These are phyloP conservation scores for Eremophila alpestris DNA, from an alignment of 2,797 vertebrate species.

Conservation along the genomic window DNA sequence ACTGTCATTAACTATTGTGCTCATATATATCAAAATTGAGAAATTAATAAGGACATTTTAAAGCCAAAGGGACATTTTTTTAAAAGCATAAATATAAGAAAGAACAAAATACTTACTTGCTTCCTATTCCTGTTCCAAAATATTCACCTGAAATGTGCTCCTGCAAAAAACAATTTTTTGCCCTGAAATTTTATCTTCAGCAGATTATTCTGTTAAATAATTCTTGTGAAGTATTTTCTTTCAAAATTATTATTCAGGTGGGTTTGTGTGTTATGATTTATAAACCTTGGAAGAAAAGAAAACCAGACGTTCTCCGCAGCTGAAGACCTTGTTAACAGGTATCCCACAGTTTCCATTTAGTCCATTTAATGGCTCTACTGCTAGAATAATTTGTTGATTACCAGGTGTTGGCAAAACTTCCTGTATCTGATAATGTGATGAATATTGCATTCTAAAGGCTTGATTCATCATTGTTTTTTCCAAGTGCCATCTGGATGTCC, in stretches of 20 bases:
- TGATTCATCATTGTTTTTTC: constrained; percentile 47
- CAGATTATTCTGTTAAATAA: background rate
- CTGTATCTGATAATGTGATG: constrained; percentile 34
- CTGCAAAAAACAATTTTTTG: rapidly evolving
- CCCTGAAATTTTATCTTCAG: background rate
- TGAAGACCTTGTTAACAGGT: constrained; percentile 45
- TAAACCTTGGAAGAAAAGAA: constrained; percentile 10
- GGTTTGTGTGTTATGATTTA: background rate
- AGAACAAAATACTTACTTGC: background rate
- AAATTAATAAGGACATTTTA: background rate
- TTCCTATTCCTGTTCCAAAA: background rate
- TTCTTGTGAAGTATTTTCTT: background rate
- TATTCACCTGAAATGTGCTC: background rate
- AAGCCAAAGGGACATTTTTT: background rate
- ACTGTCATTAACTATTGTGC: background rate
- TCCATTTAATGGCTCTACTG: constrained; percentile 39
- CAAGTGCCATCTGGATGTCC: constrained; percentile 32
- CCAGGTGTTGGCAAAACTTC: constrained; percentile 51
- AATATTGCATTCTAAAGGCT: constrained; percentile 44
- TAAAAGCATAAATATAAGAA: background rate
- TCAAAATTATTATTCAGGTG: background rate
- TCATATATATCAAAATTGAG: background rate
- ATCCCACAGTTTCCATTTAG: constrained; percentile 42
- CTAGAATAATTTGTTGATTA: constrained; percentile 52
- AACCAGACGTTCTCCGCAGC: background rate